Evolutionary conservation across 2,888 invertebrate genomes (phyloP).

Genomic region (Drosophila rubida): DNA sequence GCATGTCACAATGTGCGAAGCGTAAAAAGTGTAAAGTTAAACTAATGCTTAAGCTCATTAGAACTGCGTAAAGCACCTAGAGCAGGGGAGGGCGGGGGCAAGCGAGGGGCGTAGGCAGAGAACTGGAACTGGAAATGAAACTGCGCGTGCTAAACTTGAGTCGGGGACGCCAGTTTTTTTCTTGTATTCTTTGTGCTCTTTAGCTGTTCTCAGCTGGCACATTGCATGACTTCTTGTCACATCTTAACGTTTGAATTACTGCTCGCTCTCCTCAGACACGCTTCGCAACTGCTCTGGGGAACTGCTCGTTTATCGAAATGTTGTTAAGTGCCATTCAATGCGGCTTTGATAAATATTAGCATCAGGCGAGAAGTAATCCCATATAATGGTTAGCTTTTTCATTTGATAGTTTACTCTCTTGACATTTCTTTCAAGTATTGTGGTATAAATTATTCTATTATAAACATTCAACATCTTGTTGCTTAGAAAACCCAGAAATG

Average conservation of each 20-base stretch:
- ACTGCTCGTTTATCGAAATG: constrained; percentile 41
- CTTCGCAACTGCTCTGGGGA: constrained; percentile 5
- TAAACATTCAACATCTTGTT: too few species aligned
- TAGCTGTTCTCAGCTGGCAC: neutral
- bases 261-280: constrained; percentile 4
- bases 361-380: constrained; percentile 7
- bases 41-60: constrained; percentile 50
- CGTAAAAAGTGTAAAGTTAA: constrained; percentile 36
- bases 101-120: neutral
- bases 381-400: neutral
- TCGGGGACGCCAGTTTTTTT: constrained; percentile 6
- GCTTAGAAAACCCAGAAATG: too few species aligned
- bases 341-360: constrained; percentile 32
- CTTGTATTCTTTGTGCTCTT: neutral
- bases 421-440: too few species aligned
- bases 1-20: constrained; percentile 41
- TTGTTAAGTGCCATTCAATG: constrained; percentile 29
- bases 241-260: constrained; percentile 26
- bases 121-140: constrained; percentile 27
- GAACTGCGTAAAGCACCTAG: constrained; percentile 18
- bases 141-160: constrained; percentile 41
- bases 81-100: neutral
- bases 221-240: constrained; percentile 31
- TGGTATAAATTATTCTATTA: too few species aligned
- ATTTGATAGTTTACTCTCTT: neutral